phyloP scores from a whole-genome alignment of 2,113 vertebrate species.

The Pithys albifrons region DNA sequence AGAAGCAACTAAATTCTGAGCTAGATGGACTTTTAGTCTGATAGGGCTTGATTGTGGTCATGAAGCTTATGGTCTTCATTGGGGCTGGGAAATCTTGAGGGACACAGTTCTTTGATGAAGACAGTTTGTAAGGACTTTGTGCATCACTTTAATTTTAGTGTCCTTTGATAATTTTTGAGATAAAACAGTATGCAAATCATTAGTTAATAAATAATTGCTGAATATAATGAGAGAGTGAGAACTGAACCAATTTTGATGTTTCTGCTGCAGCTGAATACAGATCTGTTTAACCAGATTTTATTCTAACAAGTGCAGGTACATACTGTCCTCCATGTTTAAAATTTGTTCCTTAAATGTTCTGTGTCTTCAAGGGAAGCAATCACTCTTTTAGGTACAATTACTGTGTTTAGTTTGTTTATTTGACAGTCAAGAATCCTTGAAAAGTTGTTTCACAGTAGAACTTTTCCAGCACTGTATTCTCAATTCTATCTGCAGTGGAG shows the following conservation, averaged over 20 bases:
- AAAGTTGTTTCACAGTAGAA: not conserved
- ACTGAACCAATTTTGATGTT: not conserved
- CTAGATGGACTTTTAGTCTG: not conserved
- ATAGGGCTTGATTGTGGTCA: not conserved
- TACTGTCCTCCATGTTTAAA: not conserved
- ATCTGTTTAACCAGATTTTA: not conserved
- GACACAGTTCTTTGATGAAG: not conserved
- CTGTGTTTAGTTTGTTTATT: not conserved
- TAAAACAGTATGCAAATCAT: slow-evolving; percentile 14
- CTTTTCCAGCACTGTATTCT: not conserved
- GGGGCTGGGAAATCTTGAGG: not conserved
- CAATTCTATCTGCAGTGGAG: not conserved
- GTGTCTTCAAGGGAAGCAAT: not conserved
- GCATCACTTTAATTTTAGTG: not conserved
- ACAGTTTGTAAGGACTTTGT: not conserved
- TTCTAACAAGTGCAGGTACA: not conserved
- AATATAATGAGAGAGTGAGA: not conserved
- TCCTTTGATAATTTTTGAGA: not conserved
- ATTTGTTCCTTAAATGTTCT: not conserved
- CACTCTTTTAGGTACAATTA: not conserved
- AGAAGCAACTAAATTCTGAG: not conserved
- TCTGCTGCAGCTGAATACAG: not conserved
- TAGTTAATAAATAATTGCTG: slow-evolving; percentile 15
- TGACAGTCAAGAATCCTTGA: not conserved
- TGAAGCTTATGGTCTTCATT: not conserved